Conservation (phyloP, 2,888 invertebrate genomes). For the Polydrusus cervinus region DNA sequence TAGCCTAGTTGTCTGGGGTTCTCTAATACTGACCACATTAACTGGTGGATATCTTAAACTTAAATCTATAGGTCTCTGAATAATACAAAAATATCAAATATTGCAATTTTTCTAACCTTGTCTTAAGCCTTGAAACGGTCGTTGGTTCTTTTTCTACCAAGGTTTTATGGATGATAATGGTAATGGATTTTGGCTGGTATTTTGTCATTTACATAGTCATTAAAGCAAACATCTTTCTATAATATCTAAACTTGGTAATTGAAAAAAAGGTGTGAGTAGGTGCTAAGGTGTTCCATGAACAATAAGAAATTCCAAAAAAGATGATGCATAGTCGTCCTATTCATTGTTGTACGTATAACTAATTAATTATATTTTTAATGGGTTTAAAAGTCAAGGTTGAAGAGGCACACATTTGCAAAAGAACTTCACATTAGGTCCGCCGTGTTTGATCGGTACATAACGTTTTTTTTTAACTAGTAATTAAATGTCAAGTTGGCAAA, state of each 20-base stretch:
- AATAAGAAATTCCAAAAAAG: conserved; percentile 38
- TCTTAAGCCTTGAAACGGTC: too few species aligned
- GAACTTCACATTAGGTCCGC: not conserved
- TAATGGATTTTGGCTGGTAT: not conserved
- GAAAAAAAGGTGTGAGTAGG: conserved; percentile 17
- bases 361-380: conserved; percentile 21
- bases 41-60: too few species aligned
- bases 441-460: conserved; percentile 7
- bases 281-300: not conserved
- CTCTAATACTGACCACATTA: too few species aligned
- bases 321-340: conserved; percentile 21
- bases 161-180: too few species aligned
- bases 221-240: conserved; percentile 9
- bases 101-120: too few species aligned
- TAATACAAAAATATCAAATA: too few species aligned
- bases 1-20: too few species aligned
- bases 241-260: not conserved
- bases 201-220: conserved; percentile 19
- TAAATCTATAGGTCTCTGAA: too few species aligned
- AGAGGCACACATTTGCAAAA: not conserved
- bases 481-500: conserved; percentile 1
- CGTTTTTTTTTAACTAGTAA: not conserved
- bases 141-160: too few species aligned
- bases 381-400: conserved; percentile 35
- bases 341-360: conserved; percentile 15